Percentiles rank a stretch among this genome's conserved stretches.
phyloP scores from a whole-genome alignment of 1,140 invertebrate species.

The Drosophila grimshawi region DNA sequence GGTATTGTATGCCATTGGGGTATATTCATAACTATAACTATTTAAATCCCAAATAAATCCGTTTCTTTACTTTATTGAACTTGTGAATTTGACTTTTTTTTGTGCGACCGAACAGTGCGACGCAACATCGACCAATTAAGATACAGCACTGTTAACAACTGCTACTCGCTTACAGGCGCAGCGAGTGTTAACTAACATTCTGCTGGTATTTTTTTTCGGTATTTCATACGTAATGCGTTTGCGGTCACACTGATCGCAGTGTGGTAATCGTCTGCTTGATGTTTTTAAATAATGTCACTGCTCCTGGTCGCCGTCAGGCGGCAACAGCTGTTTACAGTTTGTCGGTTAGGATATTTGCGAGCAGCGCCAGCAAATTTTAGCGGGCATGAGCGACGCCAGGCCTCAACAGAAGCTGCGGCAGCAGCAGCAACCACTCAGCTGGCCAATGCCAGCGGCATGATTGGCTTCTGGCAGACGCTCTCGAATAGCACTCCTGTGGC shows the following conservation, averaged over 20 bases:
- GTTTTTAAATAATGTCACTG: conserved; percentile 42
- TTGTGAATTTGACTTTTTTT: conserved; percentile 43
- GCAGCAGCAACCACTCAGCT: conserved; percentile 34
- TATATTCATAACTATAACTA: conserved; percentile 71
- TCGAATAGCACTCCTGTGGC: conserved; percentile 89
- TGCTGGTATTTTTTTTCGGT: conserved; percentile 29
- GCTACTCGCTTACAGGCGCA: conserved; percentile 1
- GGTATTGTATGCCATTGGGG: conserved; percentile 78
- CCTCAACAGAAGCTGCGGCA: conserved; percentile 59
- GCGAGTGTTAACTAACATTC: conserved; percentile 24
- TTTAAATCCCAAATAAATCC: conserved; percentile 39
- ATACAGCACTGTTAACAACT: conserved; percentile 40
- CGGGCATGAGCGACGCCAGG: conserved; percentile 40
- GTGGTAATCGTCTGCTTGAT: conserved; percentile 23
- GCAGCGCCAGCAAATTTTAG: background rate
- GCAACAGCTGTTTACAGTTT: background rate
- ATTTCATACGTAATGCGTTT: background rate
- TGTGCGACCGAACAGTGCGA: conserved; percentile 42
- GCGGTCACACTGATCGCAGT: conserved; percentile 17
- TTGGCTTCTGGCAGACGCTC: conserved; percentile 84
- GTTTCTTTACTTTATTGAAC: conserved; percentile 44
- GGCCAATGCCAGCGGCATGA: conserved; percentile 42
- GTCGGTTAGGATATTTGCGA: conserved; percentile 20
- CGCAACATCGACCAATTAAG: conserved; percentile 53
- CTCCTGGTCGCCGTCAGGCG: conserved; percentile 28